These are phyloP conservation scores for Semotilus atromaculatus DNA, from an alignment of 2,797 vertebrate species.

Conservation along the genomic window DNA sequence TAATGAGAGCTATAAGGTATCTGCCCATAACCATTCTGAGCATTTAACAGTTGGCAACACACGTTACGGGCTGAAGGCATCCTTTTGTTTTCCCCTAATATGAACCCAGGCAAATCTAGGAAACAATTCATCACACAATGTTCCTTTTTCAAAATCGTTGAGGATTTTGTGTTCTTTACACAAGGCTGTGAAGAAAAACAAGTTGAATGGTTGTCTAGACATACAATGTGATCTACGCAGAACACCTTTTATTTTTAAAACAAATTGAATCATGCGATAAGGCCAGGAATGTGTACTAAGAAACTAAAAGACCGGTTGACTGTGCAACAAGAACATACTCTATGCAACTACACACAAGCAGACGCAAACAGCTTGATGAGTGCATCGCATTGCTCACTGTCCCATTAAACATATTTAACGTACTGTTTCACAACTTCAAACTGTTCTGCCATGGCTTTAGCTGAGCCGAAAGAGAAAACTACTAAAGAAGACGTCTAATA, in stretches of 20 bases:
- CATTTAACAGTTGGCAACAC: conserved; percentile 14
- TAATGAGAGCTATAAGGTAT: conserved; percentile 28
- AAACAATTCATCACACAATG: neutral
- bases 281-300: neutral
- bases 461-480: neutral
- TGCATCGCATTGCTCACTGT: neutral
- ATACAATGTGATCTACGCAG: neutral
- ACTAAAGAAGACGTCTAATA: neutral
- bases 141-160: neutral
- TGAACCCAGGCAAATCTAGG: neutral
- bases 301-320: neutral
- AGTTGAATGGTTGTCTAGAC: neutral
- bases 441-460: neutral
- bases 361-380: neutral
- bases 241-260: neutral
- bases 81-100: neutral
- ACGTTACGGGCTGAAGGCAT: neutral
- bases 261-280: neutral
- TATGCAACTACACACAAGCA: neutral
- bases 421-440: neutral
- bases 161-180: neutral
- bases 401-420: neutral
- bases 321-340: neutral
- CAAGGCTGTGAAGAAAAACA: neutral
- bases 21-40: neutral